phyloP scores from a whole-genome alignment of 2,113 vertebrate genomes.

The Pontoporia blainvillei region DNA sequence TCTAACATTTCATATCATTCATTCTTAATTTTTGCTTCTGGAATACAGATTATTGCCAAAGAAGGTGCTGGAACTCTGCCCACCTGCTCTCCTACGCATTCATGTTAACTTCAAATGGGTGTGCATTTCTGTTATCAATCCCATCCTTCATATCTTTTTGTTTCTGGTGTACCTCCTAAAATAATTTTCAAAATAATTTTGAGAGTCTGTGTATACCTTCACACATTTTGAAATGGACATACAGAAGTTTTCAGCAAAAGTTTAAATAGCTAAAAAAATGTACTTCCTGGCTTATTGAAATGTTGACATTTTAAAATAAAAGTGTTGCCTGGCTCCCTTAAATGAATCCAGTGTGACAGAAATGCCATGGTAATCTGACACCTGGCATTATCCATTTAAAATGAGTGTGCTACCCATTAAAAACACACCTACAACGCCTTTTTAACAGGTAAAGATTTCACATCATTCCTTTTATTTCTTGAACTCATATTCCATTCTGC shows the following conservation, averaged over 20 bases:
- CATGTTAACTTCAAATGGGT: background rate
- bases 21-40: background rate
- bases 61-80: background rate
- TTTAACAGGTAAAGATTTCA: background rate
- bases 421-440: background rate
- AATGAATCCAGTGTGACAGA: background rate
- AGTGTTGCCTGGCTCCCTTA: background rate
- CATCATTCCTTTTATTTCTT: background rate
- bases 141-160: background rate
- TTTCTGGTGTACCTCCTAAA: background rate
- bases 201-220: background rate
- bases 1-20: background rate
- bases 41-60: background rate
- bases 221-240: background rate
- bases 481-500: background rate
- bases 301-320: slow-evolving; percentile 24
- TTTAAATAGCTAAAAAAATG: background rate
- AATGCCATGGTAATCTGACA: slow-evolving; percentile 2
- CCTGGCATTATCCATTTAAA: background rate
- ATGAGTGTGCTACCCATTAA: background rate
- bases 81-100: background rate
- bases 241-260: background rate
- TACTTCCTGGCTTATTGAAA: background rate
- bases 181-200: background rate
- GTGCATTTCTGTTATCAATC: background rate